These are phyloP conservation scores for Otolemur garnettii DNA, from an alignment of 2,113 vertebrate genomes.

Conservation along the genomic window DNA sequence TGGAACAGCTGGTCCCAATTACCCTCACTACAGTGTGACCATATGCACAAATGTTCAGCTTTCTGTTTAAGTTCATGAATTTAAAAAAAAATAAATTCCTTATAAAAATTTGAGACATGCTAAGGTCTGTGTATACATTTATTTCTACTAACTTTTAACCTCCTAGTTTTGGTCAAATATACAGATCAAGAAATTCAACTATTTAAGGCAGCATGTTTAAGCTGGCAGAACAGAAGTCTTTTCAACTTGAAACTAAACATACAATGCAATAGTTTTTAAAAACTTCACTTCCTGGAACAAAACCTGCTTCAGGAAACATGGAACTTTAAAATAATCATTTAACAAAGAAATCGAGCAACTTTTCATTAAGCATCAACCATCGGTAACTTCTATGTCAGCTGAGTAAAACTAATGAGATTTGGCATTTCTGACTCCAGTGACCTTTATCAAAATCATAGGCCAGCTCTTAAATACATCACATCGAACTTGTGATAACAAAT, in stretches of 20 bases:
- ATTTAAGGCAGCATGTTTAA: background rate
- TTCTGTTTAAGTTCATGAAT: slow-evolving; percentile 82
- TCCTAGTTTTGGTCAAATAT: slow-evolving; percentile 54
- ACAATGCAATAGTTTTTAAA: background rate
- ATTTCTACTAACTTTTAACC: slow-evolving; percentile 79
- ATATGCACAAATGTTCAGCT: slow-evolving; percentile 79
- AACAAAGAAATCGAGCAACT: slow-evolving; percentile 17
- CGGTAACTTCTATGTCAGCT: slow-evolving; percentile 69
- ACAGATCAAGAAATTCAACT: slow-evolving; percentile 13
- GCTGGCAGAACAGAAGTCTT: background rate
- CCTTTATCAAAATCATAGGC: slow-evolving; percentile 85
- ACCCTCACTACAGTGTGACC: slow-evolving; percentile 83
- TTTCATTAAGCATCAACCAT: background rate
- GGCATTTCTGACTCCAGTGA: slow-evolving; percentile 76
- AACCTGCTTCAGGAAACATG: slow-evolving; percentile 54
- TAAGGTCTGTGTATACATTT: slow-evolving; percentile 71
- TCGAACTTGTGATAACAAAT: slow-evolving; percentile 76
- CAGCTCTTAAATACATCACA: slow-evolving; percentile 68
- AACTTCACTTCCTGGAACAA: slow-evolving; percentile 54
- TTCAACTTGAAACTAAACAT: slow-evolving; percentile 28
- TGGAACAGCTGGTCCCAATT: slow-evolving; percentile 88
- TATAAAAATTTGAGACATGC: slow-evolving; percentile 74
- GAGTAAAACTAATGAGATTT: slow-evolving; percentile 76
- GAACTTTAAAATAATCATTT: slow-evolving; percentile 24
- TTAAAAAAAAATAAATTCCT: slow-evolving; percentile 79